phyloP scores from a whole-genome alignment of 2,113 vertebrate genomes.

The Hippocampus guttulatus region DNA sequence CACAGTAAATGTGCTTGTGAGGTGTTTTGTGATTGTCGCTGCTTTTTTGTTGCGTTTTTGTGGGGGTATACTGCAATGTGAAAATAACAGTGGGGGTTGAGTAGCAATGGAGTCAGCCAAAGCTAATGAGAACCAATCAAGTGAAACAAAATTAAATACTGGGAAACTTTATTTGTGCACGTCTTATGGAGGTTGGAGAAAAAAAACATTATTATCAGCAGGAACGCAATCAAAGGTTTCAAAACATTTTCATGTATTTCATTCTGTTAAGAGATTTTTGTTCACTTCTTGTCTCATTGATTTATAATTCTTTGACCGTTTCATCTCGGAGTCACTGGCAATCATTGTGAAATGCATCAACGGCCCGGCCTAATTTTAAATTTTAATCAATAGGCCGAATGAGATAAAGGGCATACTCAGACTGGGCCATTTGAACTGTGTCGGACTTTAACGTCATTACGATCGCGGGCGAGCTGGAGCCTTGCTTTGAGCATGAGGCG shows the following conservation, averaged over 20 bases:
- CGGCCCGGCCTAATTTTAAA: constrained; percentile 44
- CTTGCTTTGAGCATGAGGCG: background rate
- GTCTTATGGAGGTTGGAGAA: background rate
- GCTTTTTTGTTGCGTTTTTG: too few relatives aligned
- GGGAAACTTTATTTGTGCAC: background rate
- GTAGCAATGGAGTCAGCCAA: background rate
- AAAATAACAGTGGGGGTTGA: background rate
- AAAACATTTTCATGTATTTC: background rate
- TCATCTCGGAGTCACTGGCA: constrained; percentile 13
- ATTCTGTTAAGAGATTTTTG: background rate
- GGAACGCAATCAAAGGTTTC: background rate
- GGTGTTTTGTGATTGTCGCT: too few relatives aligned
- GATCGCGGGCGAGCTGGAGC: background rate
- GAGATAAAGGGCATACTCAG: constrained; percentile 44
- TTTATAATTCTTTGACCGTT: constrained; percentile 14
- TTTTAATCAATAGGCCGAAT: constrained; percentile 61
- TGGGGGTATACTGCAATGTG: too few relatives aligned
- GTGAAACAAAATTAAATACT: background rate
- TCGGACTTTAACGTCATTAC: background rate
- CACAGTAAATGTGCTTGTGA: too few relatives aligned
- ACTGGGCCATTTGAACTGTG: background rate
- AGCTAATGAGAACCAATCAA: too few relatives aligned
- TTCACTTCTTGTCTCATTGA: constrained; percentile 18
- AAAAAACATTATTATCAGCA: background rate
- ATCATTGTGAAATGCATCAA: constrained; percentile 30